These are phyloP conservation scores for Caranx melampygus DNA, from an alignment of 2,113 vertebrate genomes.

Conservation along the genomic window DNA sequence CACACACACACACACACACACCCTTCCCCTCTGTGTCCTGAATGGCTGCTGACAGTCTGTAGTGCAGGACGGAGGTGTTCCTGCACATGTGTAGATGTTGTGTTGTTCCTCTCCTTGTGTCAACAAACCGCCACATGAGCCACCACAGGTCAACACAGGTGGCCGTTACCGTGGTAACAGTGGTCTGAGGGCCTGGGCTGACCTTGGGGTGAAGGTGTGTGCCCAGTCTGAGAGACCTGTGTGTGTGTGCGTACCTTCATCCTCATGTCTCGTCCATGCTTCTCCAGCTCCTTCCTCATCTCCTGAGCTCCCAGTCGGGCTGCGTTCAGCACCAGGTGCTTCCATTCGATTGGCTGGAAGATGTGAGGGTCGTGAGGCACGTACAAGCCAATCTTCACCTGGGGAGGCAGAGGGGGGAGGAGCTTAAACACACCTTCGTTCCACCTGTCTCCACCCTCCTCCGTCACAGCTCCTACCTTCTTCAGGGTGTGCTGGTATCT, in stretches of 20 bases:
- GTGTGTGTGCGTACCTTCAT: conserved; percentile 89
- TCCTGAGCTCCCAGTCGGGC: conserved; percentile 89
- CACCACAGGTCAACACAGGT: too few relatives aligned
- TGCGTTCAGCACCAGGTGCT: conserved; percentile 92
- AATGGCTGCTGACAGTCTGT: conserved; percentile 50
- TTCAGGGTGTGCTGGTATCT: conserved; percentile 96
- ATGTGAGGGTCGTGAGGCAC: conserved; percentile 95
- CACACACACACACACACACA: background rate
- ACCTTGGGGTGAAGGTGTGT: too few relatives aligned
- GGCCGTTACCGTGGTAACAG: too few relatives aligned
- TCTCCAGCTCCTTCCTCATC: conserved; percentile 94
- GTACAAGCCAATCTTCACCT: conserved; percentile 94
- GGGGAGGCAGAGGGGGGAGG: background rate
- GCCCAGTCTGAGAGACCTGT: too few relatives aligned
- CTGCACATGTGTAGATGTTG: too few relatives aligned
- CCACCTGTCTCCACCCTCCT: background rate
- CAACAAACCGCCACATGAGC: too few relatives aligned
- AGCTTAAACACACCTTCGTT: background rate
- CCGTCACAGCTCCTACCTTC: conserved; percentile 76
- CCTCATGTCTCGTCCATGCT: conserved; percentile 95
- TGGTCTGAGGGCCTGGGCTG: too few relatives aligned
- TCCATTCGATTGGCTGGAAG: conserved; percentile 98
- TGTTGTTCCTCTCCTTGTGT: too few relatives aligned
- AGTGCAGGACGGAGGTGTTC: background rate
- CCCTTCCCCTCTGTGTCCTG: conserved; percentile 40